Percentiles rank a stretch among this genome's conserved stretches.
These are phyloP conservation scores for Desmophyllum pertusum DNA, from an alignment of 92 coral and sea anemone genomes.

Conservation along the genomic window DNA sequence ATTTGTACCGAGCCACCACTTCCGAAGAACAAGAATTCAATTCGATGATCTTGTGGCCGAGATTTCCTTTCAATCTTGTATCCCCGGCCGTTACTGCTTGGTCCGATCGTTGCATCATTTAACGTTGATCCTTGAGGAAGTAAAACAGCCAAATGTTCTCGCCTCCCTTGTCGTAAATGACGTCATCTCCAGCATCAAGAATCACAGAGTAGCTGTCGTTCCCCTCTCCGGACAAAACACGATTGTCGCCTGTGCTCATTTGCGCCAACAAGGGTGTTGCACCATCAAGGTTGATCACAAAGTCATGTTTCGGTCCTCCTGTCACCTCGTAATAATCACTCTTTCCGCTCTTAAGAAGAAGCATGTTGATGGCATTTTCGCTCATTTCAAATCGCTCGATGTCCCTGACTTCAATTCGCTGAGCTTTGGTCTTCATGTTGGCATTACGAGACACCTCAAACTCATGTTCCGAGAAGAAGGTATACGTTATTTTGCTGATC, in stretches of 20 bases:
- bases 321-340: conserved; percentile 57
- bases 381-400: conserved; percentile 57
- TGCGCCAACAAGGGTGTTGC: conserved; percentile 49
- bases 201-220: conserved; percentile 50
- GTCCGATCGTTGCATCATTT: conserved; percentile 42
- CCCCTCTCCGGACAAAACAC: conserved; percentile 53
- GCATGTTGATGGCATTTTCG: conserved; percentile 41
- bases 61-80: conserved; percentile 29
- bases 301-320: conserved; percentile 59
- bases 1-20: conserved; percentile 28
- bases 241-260: conserved; percentile 50
- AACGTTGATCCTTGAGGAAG: conserved; percentile 44
- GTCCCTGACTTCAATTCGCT: conserved; percentile 28
- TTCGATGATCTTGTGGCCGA: conserved; percentile 13
- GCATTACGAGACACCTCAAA: not conserved
- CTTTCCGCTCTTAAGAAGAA: conserved; percentile 26
- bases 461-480: conserved; percentile 3
- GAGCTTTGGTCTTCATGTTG: conserved; percentile 36
- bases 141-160: conserved; percentile 45
- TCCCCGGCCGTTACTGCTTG: conserved; percentile 30
- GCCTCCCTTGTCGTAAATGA: conserved; percentile 65
- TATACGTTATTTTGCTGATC: conserved; percentile 7
- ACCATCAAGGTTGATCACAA: conserved; percentile 44
- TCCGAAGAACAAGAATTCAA: conserved; percentile 38
- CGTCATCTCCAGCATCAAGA: conserved; percentile 37